Conservation (phyloP, 2,113 vertebrate species). For the Peromyscus californicus region DNA sequence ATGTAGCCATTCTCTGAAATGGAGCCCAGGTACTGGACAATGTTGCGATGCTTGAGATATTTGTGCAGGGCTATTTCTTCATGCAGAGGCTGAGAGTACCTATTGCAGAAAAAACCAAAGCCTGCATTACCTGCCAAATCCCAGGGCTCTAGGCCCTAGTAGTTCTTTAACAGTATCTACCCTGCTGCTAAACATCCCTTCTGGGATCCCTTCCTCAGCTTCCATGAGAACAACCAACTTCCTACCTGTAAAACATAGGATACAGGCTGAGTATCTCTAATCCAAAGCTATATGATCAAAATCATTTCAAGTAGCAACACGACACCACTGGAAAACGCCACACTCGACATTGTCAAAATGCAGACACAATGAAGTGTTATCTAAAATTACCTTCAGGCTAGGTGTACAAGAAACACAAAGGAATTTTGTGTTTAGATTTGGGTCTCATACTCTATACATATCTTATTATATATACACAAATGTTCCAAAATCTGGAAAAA, state of each 20-base stretch:
- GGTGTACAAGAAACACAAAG: not conserved
- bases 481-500: not conserved
- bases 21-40: slow-evolving; percentile 92
- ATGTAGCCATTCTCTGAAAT: slow-evolving; percentile 90
- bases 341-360: not conserved
- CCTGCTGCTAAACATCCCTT: not conserved
- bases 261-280: not conserved
- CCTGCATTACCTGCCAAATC: not conserved
- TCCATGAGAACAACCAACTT: not conserved
- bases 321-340: slow-evolving; percentile 8
- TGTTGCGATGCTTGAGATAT: slow-evolving; percentile 90
- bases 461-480: not conserved
- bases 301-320: not conserved
- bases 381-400: not conserved
- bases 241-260: not conserved
- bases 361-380: not conserved
- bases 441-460: not conserved
- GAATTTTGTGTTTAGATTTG: not conserved
- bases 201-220: not conserved
- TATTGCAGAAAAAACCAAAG: slow-evolving; percentile 60
- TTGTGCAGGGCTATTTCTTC: slow-evolving; percentile 92
- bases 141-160: not conserved
- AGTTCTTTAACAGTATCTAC: not conserved
- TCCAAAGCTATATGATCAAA: not conserved
- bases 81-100: slow-evolving; percentile 90